Evolutionary conservation across 2,888 invertebrate species (phyloP).

Genomic region (Agonopterix arenella): DNA sequence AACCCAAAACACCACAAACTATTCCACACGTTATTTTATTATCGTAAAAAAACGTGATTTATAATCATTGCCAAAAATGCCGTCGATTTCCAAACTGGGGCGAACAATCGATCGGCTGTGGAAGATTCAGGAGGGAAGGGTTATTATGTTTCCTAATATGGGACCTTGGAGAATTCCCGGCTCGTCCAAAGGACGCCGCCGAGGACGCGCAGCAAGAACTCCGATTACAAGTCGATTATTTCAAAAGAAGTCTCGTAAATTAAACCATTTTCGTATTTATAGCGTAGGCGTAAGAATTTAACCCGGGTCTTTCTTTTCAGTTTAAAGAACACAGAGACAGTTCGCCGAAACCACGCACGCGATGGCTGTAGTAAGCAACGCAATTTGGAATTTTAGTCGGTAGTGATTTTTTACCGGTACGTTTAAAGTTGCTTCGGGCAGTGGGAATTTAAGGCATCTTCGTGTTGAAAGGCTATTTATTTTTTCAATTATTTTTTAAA

Average conservation of each 20-base stretch:
- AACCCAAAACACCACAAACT: not conserved
- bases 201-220: constrained; percentile 35
- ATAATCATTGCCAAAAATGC: constrained; percentile 40
- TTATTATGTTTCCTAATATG: constrained; percentile 68
- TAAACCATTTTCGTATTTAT: too few relatives aligned
- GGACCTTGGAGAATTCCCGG: constrained; percentile 47
- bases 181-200: constrained; percentile 66
- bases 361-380: constrained; percentile 47
- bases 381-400: constrained; percentile 28
- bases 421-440: not conserved
- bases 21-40: not conserved
- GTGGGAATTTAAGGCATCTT: constrained; percentile 3
- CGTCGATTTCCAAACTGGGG: constrained; percentile 59
- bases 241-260: constrained; percentile 23
- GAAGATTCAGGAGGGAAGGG: constrained; percentile 44
- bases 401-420: constrained; percentile 25
- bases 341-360: constrained; percentile 64
- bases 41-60: not conserved
- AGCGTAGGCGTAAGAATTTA: too few relatives aligned
- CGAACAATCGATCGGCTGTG: constrained; percentile 56
- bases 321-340: constrained; percentile 16
- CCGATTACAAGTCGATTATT: constrained; percentile 37
- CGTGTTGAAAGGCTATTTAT: too few relatives aligned
- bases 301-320: too few relatives aligned
- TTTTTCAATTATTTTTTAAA: too few relatives aligned